Evolutionary conservation across 2,888 invertebrate species (phyloP), one percentile per base, ranked within the genome.

Genomic region (Adineta ricciae): DNA sequence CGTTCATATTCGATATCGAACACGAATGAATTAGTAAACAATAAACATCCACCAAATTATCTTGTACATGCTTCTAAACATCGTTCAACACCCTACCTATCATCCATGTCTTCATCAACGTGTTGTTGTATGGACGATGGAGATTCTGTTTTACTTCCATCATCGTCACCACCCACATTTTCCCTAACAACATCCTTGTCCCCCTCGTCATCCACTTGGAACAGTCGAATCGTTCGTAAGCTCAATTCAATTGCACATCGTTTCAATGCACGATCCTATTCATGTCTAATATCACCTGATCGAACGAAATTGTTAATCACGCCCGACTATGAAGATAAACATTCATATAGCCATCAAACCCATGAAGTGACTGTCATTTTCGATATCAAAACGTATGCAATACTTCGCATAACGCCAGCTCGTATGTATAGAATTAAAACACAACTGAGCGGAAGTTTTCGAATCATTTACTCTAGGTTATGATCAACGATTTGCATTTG

Each of bases 401-500:
- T 84, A 27, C 41, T 84, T 21, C 32, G 72, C 3, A 52, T 50
- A 21, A 84, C 54, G 36, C 73, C 84, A 41, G 84, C 84, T 46
- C 64, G 84, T 78, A 41, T 24, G 78, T 41, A 9, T 24, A 38
- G 19, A 50, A 14, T 11, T 36, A 41, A 8, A 41, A 46, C 8
- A 41, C 19, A 9, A 41, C 9, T 78, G 1, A 38, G 2, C 41
- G 9, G 3, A 16, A n/a, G 21, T 73, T 49, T 11, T 5, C n/a
- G 2, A 5, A 64, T 64, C 32, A 46, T 78, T 38, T 7, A 24
- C 1, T 32, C 7, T 41, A 78, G 78, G 78, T 21, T 84, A 54
- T 46, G 84, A 84, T 78, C 84, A 84, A 78, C 46, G 84, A 24
- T 84, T 84, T 38, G 32, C 84, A 24, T 84, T 84, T 38, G 84